Conservation (phyloP, 1,140 invertebrate species). For the Eciton burchellii region DNA sequence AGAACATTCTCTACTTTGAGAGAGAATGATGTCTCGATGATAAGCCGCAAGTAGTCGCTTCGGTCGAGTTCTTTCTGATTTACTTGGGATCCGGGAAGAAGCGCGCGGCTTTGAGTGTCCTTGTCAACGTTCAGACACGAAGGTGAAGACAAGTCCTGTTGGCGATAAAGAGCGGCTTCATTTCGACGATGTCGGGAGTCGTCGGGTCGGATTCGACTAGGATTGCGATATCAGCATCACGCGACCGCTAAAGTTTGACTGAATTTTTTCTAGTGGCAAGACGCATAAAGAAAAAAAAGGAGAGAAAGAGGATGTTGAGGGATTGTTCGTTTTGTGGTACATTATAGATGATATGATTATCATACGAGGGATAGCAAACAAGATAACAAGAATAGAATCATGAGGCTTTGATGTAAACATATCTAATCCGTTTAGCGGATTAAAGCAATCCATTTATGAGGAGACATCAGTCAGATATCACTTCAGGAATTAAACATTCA, state of each 20-base stretch:
- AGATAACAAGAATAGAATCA: no score
- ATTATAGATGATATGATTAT: not conserved
- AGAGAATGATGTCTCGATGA: conserved; percentile 82
- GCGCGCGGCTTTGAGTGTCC: conserved; percentile 55
- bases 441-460: no score
- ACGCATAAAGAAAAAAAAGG: not conserved
- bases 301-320: not conserved
- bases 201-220: conserved; percentile 71
- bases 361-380: not conserved
- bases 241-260: conserved; percentile 57
- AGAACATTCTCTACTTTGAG: conserved; percentile 6
- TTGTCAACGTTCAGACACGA: conserved; percentile 71
- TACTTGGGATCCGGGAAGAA: conserved; percentile 58
- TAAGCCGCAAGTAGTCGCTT: conserved; percentile 79
- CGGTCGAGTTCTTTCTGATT: conserved; percentile 73
- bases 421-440: no score
- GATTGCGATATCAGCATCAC: conserved; percentile 52
- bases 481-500: no score
- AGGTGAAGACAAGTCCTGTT: conserved; percentile 80
- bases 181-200: conserved; percentile 69
- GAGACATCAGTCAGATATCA: no score
- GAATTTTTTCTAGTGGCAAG: conserved; percentile 27
- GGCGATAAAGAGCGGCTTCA: conserved; percentile 60
- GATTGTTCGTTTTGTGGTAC: conserved; percentile 8
- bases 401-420: no score